phyloP scores from a whole-genome alignment of 2,113 vertebrate genomes.

The Suncus etruscus region DNA sequence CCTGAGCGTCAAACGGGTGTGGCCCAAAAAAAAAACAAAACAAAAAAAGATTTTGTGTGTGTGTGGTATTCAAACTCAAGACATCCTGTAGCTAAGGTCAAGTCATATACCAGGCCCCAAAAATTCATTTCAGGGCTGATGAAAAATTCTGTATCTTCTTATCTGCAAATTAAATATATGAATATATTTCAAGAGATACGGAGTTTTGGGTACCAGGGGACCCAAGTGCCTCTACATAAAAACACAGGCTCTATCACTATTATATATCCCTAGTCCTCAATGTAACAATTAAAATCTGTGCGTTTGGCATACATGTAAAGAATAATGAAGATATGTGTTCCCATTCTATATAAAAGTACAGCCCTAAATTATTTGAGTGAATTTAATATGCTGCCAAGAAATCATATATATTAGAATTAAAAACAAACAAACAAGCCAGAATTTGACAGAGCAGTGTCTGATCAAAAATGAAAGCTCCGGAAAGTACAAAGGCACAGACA shows the following conservation, averaged over 20 bases:
- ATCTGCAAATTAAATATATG: neutral
- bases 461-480: slow-evolving; percentile 1
- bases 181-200: neutral
- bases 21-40: too few species aligned
- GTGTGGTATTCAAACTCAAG: too few species aligned
- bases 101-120: too few species aligned
- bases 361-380: slow-evolving; percentile 27
- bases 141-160: neutral
- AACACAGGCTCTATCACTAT: too few species aligned
- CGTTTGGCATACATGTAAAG: slow-evolving; percentile 29
- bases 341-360: slow-evolving; percentile 42
- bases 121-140: neutral
- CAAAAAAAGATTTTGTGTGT: too few species aligned
- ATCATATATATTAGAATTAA: neutral
- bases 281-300: neutral
- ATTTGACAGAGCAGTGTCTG: neutral
- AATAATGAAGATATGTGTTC: slow-evolving; percentile 12
- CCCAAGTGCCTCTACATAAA: too few species aligned
- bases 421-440: slow-evolving; percentile 26
- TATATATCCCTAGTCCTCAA: neutral
- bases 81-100: too few species aligned
- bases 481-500: slow-evolving; percentile 5
- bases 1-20: too few species aligned
- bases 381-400: slow-evolving; percentile 39
- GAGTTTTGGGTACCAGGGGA: neutral